These are phyloP conservation scores for Cantharis flavilabris DNA, from an alignment of 2,888 invertebrate genomes.

Conservation along the genomic window DNA sequence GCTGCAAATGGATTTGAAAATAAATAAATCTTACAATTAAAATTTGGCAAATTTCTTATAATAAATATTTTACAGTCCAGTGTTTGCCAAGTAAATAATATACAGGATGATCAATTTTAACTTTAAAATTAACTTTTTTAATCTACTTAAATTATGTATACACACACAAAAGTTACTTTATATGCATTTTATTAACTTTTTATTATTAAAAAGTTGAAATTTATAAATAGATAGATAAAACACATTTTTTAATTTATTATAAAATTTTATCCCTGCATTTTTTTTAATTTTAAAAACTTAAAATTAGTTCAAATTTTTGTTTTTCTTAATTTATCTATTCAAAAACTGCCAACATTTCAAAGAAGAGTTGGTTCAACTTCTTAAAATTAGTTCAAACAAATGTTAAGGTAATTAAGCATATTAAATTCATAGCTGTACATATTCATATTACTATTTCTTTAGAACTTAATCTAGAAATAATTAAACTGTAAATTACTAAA, in stretches of 20 bases:
- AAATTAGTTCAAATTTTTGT: not conserved
- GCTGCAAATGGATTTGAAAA: not conserved
- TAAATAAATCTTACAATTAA: not conserved
- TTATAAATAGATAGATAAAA: not conserved
- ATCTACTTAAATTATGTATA: not conserved
- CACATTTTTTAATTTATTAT: not conserved
- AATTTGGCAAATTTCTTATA: not conserved
- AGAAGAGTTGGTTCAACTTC: not conserved
- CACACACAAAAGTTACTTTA: not conserved
- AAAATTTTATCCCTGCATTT: not conserved
- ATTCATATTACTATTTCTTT: not conserved
- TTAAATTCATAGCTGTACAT: not conserved
- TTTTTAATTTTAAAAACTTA: not conserved
- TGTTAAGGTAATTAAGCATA: slow-evolving; percentile 3
- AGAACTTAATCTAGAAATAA: not conserved
- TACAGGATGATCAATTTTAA: no score
- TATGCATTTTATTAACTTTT: no score
- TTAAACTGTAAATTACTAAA: slow-evolving; percentile 39
- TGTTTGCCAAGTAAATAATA: not conserved
- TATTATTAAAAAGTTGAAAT: no score
- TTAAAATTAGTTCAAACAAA: not conserved
- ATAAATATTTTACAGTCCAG: not conserved
- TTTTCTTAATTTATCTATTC: not conserved
- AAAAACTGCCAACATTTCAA: not conserved
- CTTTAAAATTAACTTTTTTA: not conserved